These are phyloP conservation scores for Drosophila dunni DNA, from an alignment of 1,140 invertebrate genomes.

Conservation along the genomic window DNA sequence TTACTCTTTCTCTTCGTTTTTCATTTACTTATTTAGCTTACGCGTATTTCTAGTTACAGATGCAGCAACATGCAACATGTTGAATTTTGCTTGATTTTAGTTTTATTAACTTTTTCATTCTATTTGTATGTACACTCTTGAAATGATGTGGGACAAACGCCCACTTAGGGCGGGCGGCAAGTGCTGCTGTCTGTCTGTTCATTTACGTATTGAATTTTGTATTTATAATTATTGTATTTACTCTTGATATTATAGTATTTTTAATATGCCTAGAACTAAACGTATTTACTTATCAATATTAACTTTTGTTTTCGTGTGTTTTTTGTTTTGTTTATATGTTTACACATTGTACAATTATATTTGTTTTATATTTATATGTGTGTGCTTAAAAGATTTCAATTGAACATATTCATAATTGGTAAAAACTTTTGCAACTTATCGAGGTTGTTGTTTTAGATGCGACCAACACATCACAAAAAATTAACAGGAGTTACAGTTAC, in stretches of 20 bases:
- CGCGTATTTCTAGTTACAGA: constrained; percentile 35
- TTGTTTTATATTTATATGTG: constrained; percentile 39
- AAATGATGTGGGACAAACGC: constrained; percentile 43
- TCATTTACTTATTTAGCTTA: constrained; percentile 38
- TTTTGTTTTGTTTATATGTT: constrained; percentile 62
- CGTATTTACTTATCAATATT: constrained; percentile 43
- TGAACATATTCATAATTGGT: constrained; percentile 39
- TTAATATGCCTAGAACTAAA: constrained; percentile 56
- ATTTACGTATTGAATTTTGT: constrained; percentile 39
- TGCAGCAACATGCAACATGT: constrained; percentile 33
- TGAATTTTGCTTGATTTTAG: constrained; percentile 20
- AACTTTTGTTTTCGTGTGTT: too few relatives aligned
- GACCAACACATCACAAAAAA: constrained; percentile 77
- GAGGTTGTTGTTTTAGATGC: constrained; percentile 82
- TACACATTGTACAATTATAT: constrained; percentile 66
- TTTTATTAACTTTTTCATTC: neutral
- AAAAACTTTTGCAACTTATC: constrained; percentile 75
- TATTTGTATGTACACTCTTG: constrained; percentile 41
- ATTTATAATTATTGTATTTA: constrained; percentile 21
- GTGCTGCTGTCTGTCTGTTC: constrained; percentile 2
- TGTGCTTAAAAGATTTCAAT: constrained; percentile 43
- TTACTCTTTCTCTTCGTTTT: constrained; percentile 30
- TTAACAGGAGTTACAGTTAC: constrained; percentile 63
- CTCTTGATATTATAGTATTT: constrained; percentile 24
- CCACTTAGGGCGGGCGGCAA: neutral